A percentile compares a stretch with the other conserved stretches of the same genome.
These are phyloP conservation scores for Polylopha cassiicola DNA, from an alignment of 2,888 invertebrate genomes.

Conservation along the genomic window DNA sequence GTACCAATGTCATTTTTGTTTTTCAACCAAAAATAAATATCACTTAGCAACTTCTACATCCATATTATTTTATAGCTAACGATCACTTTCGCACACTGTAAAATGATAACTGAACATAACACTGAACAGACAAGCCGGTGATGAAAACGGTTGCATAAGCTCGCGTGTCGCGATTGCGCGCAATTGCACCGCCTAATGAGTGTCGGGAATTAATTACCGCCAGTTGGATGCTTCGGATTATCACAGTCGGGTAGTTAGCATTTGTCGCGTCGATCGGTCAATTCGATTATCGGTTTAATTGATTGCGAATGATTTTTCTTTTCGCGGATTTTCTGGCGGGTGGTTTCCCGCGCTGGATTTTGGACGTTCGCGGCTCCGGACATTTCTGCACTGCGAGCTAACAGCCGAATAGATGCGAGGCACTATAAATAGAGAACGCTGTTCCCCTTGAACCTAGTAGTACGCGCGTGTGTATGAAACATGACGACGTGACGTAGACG, in stretches of 20 bases:
- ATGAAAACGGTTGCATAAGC: constrained; percentile 63
- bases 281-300: constrained; percentile 32
- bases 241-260: constrained; percentile 10
- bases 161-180: constrained; percentile 53
- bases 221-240: constrained; percentile 21
- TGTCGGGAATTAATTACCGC: constrained; percentile 51
- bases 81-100: constrained; percentile 51
- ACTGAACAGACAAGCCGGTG: constrained; percentile 45
- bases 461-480: constrained; percentile 49
- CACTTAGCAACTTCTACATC: constrained; percentile 26
- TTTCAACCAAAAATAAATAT: constrained; percentile 50
- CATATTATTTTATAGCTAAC: constrained; percentile 21
- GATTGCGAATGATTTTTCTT: constrained; percentile 36
- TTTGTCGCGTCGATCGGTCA: constrained; percentile 24
- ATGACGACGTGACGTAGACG: constrained; percentile 64
- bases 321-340: constrained; percentile 47
- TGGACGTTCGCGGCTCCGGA: constrained; percentile 68
- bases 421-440: constrained; percentile 72
- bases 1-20: constrained; percentile 75
- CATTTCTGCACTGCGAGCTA: constrained; percentile 72
- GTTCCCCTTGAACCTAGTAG: constrained; percentile 74
- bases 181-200: constrained; percentile 58
- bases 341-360: constrained; percentile 43
- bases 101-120: constrained; percentile 57
- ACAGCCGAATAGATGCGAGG: constrained; percentile 67